These are phyloP conservation scores for Ceratosolen solmsi DNA, from an alignment of 1,140 invertebrate species.

Conservation along the genomic window DNA sequence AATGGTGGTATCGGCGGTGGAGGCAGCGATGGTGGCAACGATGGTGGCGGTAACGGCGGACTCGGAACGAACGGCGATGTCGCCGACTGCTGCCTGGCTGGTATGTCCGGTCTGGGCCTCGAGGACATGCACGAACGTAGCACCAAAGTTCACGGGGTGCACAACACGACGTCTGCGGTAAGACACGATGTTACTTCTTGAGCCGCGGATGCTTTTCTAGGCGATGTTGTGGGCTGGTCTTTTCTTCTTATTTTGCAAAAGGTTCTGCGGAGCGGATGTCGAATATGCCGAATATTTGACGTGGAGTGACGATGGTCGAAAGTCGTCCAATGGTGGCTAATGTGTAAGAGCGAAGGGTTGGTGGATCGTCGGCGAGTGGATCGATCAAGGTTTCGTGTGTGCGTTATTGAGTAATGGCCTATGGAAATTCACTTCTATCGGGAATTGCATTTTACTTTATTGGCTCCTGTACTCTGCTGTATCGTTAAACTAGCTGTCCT, in stretches of 20 bases:
- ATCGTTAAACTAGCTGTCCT: too few relatives aligned
- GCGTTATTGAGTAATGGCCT: neutral
- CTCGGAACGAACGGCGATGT: conserved; percentile 32
- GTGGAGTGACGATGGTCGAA: too few relatives aligned
- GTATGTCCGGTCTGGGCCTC: conserved; percentile 55
- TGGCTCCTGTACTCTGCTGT: too few relatives aligned
- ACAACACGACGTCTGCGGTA: conserved; percentile 68
- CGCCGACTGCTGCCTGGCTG: conserved; percentile 26
- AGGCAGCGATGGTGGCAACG: too few relatives aligned
- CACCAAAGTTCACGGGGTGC: conserved; percentile 63
- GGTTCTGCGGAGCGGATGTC: too few relatives aligned
- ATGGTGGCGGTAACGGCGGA: conserved; percentile 56
- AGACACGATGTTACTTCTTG: conserved; percentile 53
- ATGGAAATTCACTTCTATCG: neutral
- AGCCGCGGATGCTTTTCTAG: neutral
- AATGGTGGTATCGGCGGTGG: too few relatives aligned
- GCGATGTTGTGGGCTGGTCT: neutral
- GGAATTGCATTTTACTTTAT: neutral
- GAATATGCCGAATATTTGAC: too few relatives aligned
- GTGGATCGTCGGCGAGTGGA: neutral
- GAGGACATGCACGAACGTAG: conserved; percentile 54
- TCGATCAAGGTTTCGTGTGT: neutral
- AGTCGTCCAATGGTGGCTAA: too few relatives aligned
- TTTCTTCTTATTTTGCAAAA: too few relatives aligned
- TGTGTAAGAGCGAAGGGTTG: too few relatives aligned